Evolutionary conservation across 2,113 vertebrate species (phyloP), one percentile per base, ranked within the genome.

Genomic region (Periophthalmus modestus): DNA sequence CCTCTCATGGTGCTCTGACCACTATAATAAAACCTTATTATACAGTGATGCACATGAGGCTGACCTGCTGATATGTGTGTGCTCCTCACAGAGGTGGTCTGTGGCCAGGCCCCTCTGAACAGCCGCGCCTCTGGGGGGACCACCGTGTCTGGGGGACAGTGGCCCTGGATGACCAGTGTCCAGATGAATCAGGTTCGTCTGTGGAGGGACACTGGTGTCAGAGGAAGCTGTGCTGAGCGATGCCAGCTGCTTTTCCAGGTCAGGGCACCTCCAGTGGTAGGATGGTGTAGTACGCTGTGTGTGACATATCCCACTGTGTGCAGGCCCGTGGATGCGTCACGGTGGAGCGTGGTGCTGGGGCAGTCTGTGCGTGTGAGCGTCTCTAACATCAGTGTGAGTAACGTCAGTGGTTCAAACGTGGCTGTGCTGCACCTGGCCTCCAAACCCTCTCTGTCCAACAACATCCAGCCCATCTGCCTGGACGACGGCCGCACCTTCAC

Each of bases 151-250:
- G 65, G 69, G 0, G 87, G 68, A 0, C 7, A 16, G 1, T 95
- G 94, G 94, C 94, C 94, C 0, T 95, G 94, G 95, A 92, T 95
- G 81, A 94, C 91, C 33, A 95, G 94, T 76, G 67, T 95, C 33
- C 92, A 92, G 70, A 34, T 59, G 0, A 10, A 76, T 0, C 57
- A 85, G 0, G 0, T 0, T 0, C 94, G 15, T 92, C 11, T 95
- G 94, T 13, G 92, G 91, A 1, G 95, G 91, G 62, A 89, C 92
- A 18, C 91, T 95, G 78, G 89, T 96, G 24, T 14, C 83, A 0
- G 14, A 50, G 9, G 79, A 72, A 39, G 87, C 84, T 66, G 93
- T 96, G 69, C 18, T 95, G 70, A 94, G 69, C 47, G 66, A 79
- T 5, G 87, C 91, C 5, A 7, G 71, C 77, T 92, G 91, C 66